Base-by-base conservation (phyloP, 2,888 invertebrate genomes). In the Oxycera nigricornis region DNA sequence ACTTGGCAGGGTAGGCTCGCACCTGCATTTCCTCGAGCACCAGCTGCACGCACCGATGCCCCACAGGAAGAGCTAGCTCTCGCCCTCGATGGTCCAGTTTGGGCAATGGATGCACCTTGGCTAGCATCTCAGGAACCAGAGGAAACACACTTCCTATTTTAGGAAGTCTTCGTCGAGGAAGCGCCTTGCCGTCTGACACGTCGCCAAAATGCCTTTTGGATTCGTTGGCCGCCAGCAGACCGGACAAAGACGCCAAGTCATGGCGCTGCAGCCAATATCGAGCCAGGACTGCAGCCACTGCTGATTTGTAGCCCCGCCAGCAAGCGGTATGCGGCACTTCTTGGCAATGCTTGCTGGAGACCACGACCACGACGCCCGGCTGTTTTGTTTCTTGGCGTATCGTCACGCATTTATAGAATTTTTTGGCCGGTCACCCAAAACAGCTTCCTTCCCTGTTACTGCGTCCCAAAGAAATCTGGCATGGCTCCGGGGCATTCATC, bases 331-430 rank as follows among this genome's bases (percentile, higher is more conserved):
- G 72, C n/a, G 57, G 39, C 26, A 41, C 73, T 76, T 76, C 70
- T 76, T 76, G 76, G 76, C 76, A 74, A 67, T 70, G 62, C 30
- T 73, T 73, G 73, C 76, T 76, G 76, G 76, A 76, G 59, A 61
- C 73, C 41, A 1, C 55, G 24, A 24, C 55, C 11, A n/a, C 20
- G 55, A n/a, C 50, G 35, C 41, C 31, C 35, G 72, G 20, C 50
- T 35, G 35, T 72, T 72, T 73, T 73, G 73, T 73, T 73, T 73
- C 39, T 76, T 74, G 74, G 74, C 74, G 68, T 73, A 76, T 68
- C 74, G 68, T 50, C 73, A 28, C 74, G 73, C 76, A 76, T 76
- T 76, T 74, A 76, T 76, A 76, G 73, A 74, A 76, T 76, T 74
- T 76, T 76, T 76, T 76, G 76, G 76, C 76, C 73, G 74, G 74